Conservation (phyloP, 2,888 invertebrate species). For the Tricholauxania praeusta region DNA sequence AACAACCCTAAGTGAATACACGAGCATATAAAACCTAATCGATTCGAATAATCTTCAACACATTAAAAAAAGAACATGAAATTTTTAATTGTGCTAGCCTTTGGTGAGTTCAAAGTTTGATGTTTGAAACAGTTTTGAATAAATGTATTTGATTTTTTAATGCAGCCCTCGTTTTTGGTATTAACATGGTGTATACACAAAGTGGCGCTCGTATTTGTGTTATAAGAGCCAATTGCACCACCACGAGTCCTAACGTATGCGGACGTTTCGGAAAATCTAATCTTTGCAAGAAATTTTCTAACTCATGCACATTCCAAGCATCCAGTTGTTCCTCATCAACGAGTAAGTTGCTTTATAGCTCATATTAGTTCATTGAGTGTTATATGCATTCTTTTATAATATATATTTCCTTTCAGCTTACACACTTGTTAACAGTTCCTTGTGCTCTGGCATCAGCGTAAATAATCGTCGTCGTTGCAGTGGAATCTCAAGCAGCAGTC, state of each 20-base stretch:
- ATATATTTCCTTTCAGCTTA: slow-evolving; percentile 13
- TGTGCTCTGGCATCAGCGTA: slow-evolving; percentile 1
- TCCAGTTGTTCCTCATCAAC: slow-evolving; percentile 28
- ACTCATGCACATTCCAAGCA: slow-evolving; percentile 19
- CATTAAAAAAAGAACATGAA: background rate
- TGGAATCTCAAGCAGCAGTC: slow-evolving; percentile 1
- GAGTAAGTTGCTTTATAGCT: background rate
- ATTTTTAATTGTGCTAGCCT: no score
- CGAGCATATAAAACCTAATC: no score
- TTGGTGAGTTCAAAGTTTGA: background rate
- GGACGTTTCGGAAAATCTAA: slow-evolving; percentile 27
- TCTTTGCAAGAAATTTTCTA: slow-evolving; percentile 32
- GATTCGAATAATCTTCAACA: background rate
- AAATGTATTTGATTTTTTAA: background rate
- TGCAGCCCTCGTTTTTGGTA: background rate
- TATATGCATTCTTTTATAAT: no score
- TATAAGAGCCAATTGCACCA: background rate
- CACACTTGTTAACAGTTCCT: background rate
- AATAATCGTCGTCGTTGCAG: slow-evolving; percentile 13
- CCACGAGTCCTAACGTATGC: slow-evolving; percentile 7
- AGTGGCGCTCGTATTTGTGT: slow-evolving; percentile 24
- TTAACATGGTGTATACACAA: background rate
- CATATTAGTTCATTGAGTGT: no score
- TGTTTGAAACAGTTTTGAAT: background rate
- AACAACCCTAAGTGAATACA: background rate